These are phyloP conservation scores for Congeria kusceri DNA, from an alignment of 2,888 invertebrate species.

Conservation along the genomic window DNA sequence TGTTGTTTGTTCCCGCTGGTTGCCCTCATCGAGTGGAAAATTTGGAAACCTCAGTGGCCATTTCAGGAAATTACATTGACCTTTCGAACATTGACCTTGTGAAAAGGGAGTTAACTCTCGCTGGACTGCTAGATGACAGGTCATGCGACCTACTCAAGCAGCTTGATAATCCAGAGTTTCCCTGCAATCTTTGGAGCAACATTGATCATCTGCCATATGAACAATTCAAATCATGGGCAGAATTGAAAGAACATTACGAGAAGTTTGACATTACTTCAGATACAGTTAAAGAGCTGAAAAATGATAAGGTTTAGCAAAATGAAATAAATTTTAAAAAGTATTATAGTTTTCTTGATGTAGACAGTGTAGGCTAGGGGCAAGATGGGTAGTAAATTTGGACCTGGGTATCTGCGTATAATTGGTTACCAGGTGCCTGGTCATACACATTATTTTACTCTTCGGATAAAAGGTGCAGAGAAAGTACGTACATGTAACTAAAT, in stretches of 20 bases:
- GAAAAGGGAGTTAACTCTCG: slow-evolving; percentile 74
- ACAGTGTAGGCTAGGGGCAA: too few species aligned
- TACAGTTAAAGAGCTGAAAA: slow-evolving; percentile 26
- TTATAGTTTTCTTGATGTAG: too few species aligned
- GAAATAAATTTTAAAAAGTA: too few species aligned
- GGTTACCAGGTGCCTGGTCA: too few species aligned
- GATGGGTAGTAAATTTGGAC: too few species aligned
- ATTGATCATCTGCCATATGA: slow-evolving; percentile 64
- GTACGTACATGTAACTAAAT: too few species aligned
- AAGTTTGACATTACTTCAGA: slow-evolving; percentile 52
- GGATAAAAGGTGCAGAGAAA: too few species aligned
- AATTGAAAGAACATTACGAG: slow-evolving; percentile 37
- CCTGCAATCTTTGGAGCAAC: slow-evolving; percentile 53
- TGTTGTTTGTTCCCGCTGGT: slow-evolving; percentile 82
- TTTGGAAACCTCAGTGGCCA: slow-evolving; percentile 78
- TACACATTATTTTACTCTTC: too few species aligned
- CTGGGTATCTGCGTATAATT: too few species aligned
- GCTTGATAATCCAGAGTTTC: slow-evolving; percentile 60
- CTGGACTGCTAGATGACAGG: slow-evolving; percentile 74
- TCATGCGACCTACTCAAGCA: slow-evolving; percentile 72
- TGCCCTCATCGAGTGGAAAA: slow-evolving; percentile 82
- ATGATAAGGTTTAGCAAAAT: neutral
- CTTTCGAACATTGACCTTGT: slow-evolving; percentile 76
- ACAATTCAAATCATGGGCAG: slow-evolving; percentile 63
- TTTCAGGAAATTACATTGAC: slow-evolving; percentile 83